A percentile compares a stretch with the other conserved stretches of the same genome.
These are phyloP conservation scores for Plagodis pulveraria DNA, from an alignment of 2,888 invertebrate species.

Conservation along the genomic window DNA sequence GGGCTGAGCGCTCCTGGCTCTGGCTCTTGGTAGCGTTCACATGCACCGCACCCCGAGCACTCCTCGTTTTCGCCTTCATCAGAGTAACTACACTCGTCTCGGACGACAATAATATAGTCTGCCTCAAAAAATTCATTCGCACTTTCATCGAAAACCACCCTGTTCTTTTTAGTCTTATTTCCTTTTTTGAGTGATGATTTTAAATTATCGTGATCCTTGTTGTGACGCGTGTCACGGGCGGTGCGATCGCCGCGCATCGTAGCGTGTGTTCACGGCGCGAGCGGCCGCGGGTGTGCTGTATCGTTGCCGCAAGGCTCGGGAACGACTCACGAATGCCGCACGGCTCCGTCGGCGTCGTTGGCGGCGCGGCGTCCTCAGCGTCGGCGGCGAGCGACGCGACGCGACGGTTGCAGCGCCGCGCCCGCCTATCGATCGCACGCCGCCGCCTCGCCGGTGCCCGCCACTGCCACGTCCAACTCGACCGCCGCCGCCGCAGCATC, in stretches of 20 bases:
- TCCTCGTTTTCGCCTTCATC: slow-evolving; percentile 92
- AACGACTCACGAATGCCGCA: slow-evolving; percentile 32
- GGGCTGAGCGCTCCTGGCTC: slow-evolving; percentile 95
- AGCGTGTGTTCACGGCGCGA: slow-evolving; percentile 68
- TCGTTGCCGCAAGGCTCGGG: slow-evolving; percentile 26
- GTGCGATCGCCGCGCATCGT: slow-evolving; percentile 81
- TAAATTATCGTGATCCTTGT: slow-evolving; percentile 86
- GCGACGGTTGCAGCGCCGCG: slow-evolving; percentile 72
- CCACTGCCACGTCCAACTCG: slow-evolving; percentile 36
- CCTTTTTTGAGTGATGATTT: slow-evolving; percentile 92
- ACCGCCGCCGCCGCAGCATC: not conserved
- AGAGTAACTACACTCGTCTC: slow-evolving; percentile 93
- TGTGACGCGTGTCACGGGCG: slow-evolving; percentile 83
- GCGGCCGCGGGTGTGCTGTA: slow-evolving; percentile 61
- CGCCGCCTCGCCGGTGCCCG: slow-evolving; percentile 56
- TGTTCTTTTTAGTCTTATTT: slow-evolving; percentile 88
- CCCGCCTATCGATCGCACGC: slow-evolving; percentile 70
- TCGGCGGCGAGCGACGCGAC: slow-evolving; percentile 37
- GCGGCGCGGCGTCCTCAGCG: slow-evolving; percentile 32
- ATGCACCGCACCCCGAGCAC: slow-evolving; percentile 85
- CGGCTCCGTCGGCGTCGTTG: slow-evolving; percentile 23
- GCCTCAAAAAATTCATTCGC: slow-evolving; percentile 96
- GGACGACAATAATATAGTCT: slow-evolving; percentile 95
- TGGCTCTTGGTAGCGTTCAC: slow-evolving; percentile 87
- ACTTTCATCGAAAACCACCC: slow-evolving; percentile 95